Evolutionary conservation across 1,140 invertebrate species (phyloP), one percentile per base, ranked within the genome.

Genomic region (Cherax quadricarinatus): DNA sequence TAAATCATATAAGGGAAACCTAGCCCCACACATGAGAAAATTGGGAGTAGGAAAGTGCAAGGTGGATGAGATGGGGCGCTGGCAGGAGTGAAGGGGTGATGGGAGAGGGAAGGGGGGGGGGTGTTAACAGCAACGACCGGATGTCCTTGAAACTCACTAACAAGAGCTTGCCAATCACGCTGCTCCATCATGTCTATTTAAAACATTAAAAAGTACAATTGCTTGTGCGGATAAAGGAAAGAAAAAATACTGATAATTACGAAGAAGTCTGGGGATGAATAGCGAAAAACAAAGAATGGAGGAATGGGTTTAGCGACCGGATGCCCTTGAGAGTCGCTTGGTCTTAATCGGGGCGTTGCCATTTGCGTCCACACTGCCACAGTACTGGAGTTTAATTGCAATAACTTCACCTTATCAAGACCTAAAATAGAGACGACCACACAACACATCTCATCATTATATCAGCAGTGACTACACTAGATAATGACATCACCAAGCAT

Each of bases 271-370:
- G 6, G 24, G 12, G 70, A 7, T 24, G 24, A 21, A 30, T 75
- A 30, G 24, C 24, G 1, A 30, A 75, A 75, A 75, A 75, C 9
- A 6, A 75, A 75, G 3, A 24, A 24, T 57, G 70, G 86, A 57
- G 49, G 78, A 73, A 57, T 60, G 81, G 81, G 81, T 75, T 57
- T 88, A 88, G 86, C 57, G 75, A 66, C 75, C 86, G 86, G 86
- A 60, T 80, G 86, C 86, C 86, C 86, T 88, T 88, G 86, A 88
- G 70, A 88, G 75, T 14, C 12, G 70, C 7, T 75, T 75, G 70
- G 70, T 75, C 70, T 30, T 30, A 9, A 75, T 6, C 70, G 24
- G n/a, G 70, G n/a, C n/a, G 70, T 75, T 75, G n/a, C 70, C 70
- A 75, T 30, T 30, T 75, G 70, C 6, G 12, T 30, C 70, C 70